Evolutionary conservation across 2,113 vertebrate genomes (phyloP), one percentile per base, ranked within the genome.

Genomic region (Rhea pennata): DNA sequence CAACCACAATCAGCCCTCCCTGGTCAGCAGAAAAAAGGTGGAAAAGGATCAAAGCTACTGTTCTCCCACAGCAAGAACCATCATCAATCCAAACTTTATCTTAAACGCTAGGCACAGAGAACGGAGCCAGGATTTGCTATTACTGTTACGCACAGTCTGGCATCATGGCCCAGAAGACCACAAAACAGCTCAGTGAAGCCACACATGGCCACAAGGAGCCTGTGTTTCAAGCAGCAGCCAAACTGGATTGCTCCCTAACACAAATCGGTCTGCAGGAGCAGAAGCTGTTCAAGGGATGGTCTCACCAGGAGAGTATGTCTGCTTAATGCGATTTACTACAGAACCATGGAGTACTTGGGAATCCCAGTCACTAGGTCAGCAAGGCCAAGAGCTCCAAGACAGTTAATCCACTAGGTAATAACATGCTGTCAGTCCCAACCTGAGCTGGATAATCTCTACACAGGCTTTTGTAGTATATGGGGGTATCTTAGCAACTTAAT

Each of bases 311-410:
- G 15, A 78, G 26, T 4, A 84, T 6, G 3, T 53, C 70, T 87
- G 86, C 92, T 90, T 31, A 84, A 48, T 5, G 13, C 77, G 81
- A 71, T 91, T 91, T 95, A 93, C 51, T 71, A 31, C 64, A 14
- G 15, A 36, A 20, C 88, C 89, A 22, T 61, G 19, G 90, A 93
- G 74, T 53, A 51, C 77, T 50, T 54, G 83, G 46, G 86, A 90
- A 87, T 82, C 77, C n/a, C 94, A 94, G 94, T 94, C 94, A 95
- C 24, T 95, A 92, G 92, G 92, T 94, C 93, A 95, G 90, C 80
- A 90, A 90, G 84, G 82, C 92, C 91, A 77, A 51, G 82, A 92
- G 64, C 90, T 88, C 65, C 46, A 44, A 67, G 87, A 67, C 61
- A 78, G 92, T 91, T 94, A 95, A 96, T 97, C 84, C 85, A 65